phyloP scores from a whole-genome alignment of 2,797 vertebrate genomes.

The Pantherophis vulpinus region DNA sequence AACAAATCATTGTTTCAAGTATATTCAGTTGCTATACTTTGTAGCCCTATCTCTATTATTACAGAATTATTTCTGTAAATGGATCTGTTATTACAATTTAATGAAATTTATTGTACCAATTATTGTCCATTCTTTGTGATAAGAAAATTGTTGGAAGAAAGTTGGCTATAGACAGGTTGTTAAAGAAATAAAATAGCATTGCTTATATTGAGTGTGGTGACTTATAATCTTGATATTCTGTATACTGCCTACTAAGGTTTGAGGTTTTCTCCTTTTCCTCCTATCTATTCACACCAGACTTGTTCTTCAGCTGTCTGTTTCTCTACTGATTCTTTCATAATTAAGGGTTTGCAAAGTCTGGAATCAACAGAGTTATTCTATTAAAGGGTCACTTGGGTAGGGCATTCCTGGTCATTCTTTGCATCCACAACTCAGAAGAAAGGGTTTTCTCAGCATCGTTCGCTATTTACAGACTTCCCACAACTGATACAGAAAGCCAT shows the following conservation, averaged over 20 bases:
- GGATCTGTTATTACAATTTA: not conserved
- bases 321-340: not conserved
- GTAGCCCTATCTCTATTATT: not conserved
- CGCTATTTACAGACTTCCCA: not conserved
- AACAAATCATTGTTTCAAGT: not conserved
- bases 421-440: not conserved
- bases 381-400: not conserved
- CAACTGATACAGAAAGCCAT: not conserved
- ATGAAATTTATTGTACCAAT: not conserved
- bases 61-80: not conserved
- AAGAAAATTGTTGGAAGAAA: not conserved
- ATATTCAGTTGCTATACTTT: not conserved
- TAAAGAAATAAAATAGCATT: not conserved
- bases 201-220: not conserved
- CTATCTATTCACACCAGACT: slow-evolving; percentile 2
- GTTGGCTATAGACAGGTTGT: not conserved
- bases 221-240: slow-evolving; percentile 11
- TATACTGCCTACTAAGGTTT: not conserved
- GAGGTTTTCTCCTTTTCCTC: slow-evolving; percentile 10
- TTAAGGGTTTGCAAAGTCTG: not conserved
- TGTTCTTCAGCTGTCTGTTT: not conserved
- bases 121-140: not conserved
- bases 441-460: not conserved
- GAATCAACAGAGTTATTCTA: not conserved
- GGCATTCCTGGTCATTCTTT: not conserved